These are phyloP conservation scores for Drusus annulatus DNA, from an alignment of 1,140 invertebrate species.

Conservation along the genomic window DNA sequence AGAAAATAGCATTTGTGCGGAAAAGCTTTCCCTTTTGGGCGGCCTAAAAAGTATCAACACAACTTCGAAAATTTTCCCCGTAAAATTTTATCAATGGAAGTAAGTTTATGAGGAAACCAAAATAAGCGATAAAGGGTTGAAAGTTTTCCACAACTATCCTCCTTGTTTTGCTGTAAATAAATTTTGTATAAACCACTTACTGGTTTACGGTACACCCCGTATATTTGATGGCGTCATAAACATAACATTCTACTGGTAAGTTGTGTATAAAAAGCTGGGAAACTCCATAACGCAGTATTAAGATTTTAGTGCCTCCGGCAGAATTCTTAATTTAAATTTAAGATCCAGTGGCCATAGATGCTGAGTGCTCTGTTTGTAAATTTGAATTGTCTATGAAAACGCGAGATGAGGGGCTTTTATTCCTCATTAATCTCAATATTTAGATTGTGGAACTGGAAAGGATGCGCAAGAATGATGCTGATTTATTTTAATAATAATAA, in stretches of 20 bases:
- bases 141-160: slow-evolving; percentile 15
- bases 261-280: slow-evolving; percentile 34
- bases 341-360: background rate
- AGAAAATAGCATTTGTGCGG: too few species aligned
- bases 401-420: slow-evolving; percentile 10
- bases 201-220: slow-evolving; percentile 37
- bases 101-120: background rate
- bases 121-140: slow-evolving; percentile 1
- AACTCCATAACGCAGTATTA: slow-evolving; percentile 26
- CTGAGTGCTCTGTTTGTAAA: slow-evolving; percentile 23
- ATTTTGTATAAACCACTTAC: slow-evolving; percentile 45
- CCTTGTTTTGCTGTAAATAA: slow-evolving; percentile 25
- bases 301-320: slow-evolving; percentile 27
- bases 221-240: slow-evolving; percentile 39
- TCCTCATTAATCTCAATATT: slow-evolving; percentile 19
- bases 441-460: too few species aligned
- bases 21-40: too few species aligned
- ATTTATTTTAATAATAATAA: too few species aligned
- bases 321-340: slow-evolving; percentile 34
- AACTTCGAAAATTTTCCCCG: too few species aligned
- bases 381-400: slow-evolving; percentile 30
- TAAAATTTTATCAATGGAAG: too few species aligned
- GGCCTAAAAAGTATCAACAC: too few species aligned
- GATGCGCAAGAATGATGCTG: too few species aligned
- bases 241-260: slow-evolving; percentile 40